Percentiles rank a stretch among this genome's conserved stretches.
These are phyloP conservation scores for Spongilla lacustris DNA, from an alignment of 37 sponge, comb jelly and placozoan species.

Conservation along the genomic window DNA sequence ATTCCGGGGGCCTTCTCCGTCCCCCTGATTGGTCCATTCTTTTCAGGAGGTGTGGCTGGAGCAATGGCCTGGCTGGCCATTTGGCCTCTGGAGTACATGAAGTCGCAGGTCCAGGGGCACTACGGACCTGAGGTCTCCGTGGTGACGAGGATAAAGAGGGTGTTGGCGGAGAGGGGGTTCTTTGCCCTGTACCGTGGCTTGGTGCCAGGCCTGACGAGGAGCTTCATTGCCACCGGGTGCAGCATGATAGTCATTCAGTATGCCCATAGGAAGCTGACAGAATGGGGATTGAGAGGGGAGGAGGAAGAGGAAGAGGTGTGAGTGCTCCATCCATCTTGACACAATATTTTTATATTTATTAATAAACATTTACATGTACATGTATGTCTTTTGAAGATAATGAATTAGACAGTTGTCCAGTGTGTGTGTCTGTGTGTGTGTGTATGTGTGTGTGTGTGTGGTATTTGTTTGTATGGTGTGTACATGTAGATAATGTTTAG, in stretches of 20 bases:
- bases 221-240: slow-evolving; percentile 71
- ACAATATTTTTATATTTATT: too few species aligned
- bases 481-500: too few species aligned
- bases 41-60: slow-evolving; percentile 48
- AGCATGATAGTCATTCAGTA: slow-evolving; percentile 64
- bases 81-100: slow-evolving; percentile 82
- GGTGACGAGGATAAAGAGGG: slow-evolving; percentile 29
- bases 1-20: slow-evolving; percentile 10
- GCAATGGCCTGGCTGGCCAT: slow-evolving; percentile 70
- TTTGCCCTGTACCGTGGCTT: slow-evolving; percentile 70
- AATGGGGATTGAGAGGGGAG: neutral
- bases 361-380: too few species aligned
- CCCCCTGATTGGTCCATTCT: slow-evolving; percentile 60
- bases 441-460: too few species aligned
- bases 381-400: too few species aligned
- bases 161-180: slow-evolving; percentile 46
- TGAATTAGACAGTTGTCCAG: too few species aligned
- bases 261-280: neutral
- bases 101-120: slow-evolving; percentile 71
- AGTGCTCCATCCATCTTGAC: too few species aligned
- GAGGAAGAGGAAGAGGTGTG: neutral
- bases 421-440: too few species aligned
- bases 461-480: too few species aligned
- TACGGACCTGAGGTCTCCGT: slow-evolving; percentile 36
- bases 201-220: slow-evolving; percentile 59